Base-by-base conservation (phyloP, 2,797 vertebrate species). In the Triplophysa yarkandensis region DNA sequence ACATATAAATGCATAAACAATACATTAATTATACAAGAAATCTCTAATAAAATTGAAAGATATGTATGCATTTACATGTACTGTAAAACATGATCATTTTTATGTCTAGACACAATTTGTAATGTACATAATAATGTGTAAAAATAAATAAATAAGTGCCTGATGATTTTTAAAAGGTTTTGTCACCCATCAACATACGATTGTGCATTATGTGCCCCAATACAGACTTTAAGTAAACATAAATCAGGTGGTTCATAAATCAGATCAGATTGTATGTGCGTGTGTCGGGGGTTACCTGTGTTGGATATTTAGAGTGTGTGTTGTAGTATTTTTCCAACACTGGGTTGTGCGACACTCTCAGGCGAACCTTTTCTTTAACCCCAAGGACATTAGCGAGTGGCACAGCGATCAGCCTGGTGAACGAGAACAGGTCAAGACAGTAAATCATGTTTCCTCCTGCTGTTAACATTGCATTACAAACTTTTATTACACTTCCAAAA, bases 311-410 rank as follows among this genome's bases (percentile, higher is more conserved):
- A 43, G 83, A 32, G 78, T 82, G 72, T 72, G 64, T 80, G 61
- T 78, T 80, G 80, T 89, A 91, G 81, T 86, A 86, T 6, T 83
- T 83, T 79, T 91, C 90, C n/a, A 92, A 77, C 32, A 79, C 6
- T 1, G 76, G 76, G 68, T 88, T 89, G 79, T 74, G 54, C 62
- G 88, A 87, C 4, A 81, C 85, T 76, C 39, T 68, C 32, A 71
- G 70, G 16, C 77, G 89, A 7, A 84, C 21, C 41, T 57, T 86
- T 81, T 91, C 88, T 73, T 69, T 87, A 63, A 91, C 70, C 27
- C 81, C 87, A 63, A 85, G 89, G 58, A 80, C 48, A 71, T 86
- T 27, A 78, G 88, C 90, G 39, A 92, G 70, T 8, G 85, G 88
- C 14, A 52, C 77, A 32, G 88, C 90, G 34, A 77, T 43, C 3